Base-by-base conservation (phyloP, 2,113 vertebrate genomes). In the Macheiramphus alcinus region DNA sequence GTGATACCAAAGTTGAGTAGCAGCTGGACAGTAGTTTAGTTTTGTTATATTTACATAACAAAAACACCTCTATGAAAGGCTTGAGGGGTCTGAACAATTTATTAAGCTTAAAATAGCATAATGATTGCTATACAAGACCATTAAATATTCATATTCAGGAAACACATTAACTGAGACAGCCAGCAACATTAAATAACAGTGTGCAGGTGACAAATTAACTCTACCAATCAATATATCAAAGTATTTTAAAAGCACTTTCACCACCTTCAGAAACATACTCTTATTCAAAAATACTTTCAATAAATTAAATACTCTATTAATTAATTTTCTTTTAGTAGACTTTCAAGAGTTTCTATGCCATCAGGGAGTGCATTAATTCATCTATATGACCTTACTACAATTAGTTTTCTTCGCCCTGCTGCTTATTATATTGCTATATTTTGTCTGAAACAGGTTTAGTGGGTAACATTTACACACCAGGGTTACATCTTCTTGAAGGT, bases 121-220 rank as follows among this genome's bases (percentile, higher is more conserved):
- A 96, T 68, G 31, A 82, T 90, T 55, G 38, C 67, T 62, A 73
- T 53, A 81, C 27, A 78, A 73, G 72, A 78, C 65, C 17, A 88
- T 96, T 96, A 96, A 96, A 94, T 87, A 96, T 93, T 95, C 68
- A 86, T 86, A 89, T 82, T 66, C 73, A 83, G 73, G 70, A 91
- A 97, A 91, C 78, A 68, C 74, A 95, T 94, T 97, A 96, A 90
- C 86, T 74, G 70, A 96, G 53, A 84, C 67, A 94, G 80, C 52
- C 86, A 96, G 82, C 40, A 88, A 80, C 50, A 93, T 96, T 95
- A 97, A 97, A 96, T 95, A 97, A 95, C 91, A 72, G 94, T 85
- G 71, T 75, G 59, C 48, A 88, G 71, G 86, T 96, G 94, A 96
- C 66, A 96, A 96, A 97, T 94, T 90, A 93, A 88, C 58, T 95